Evolutionary conservation across 2,888 invertebrate species (phyloP), one percentile per base, ranked within the genome.

Genomic region (Dromius quadrimaculatus): DNA sequence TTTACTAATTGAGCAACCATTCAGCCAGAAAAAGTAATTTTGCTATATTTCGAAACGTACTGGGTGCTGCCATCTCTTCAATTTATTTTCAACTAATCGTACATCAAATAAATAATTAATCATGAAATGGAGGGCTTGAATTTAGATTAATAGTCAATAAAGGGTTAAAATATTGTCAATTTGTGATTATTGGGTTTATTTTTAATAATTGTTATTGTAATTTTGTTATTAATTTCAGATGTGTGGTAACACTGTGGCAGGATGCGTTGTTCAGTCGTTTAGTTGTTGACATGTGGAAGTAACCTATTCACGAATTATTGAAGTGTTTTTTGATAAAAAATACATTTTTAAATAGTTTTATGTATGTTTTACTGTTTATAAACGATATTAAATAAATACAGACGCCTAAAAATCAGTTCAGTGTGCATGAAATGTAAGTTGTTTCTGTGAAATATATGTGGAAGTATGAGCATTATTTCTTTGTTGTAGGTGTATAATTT

Each of bases 281-380:
- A 22, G 36, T 62, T 62, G 68, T 68, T 68, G 68, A 59, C 68
- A 68, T 68, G 68, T 68, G 68, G 54, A 68, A 41, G 68, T 68
- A 68, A 68, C 68, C 68, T 68, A 68, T 68, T 36, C 36, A 23
- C 17, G 38, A 64, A 64, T 54, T 22, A 65, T 65, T 54, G 38
- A 65, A 54, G 50, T 65, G 20, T 41, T 66, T 9, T 43, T 47
- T 64, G 34, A 47, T 50, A 47, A 64, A 63, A 28, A 47, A 64
- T 1, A 64, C 47, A 38, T 13, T 36, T 50, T 20, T 32, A 22
- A 22, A 5, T 6, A 22, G 6, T 43, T 22, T 20, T 62, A 9
- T 41, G n/a, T 11, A 11, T 38, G 38, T 41, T 2, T 13, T 41
- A 17, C 28, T 8, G 28, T 54, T 11, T 54, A 28, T 2, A 36